Evolutionary conservation across 2,888 invertebrate species (phyloP).

Genomic region (Drosophila testacea): DNA sequence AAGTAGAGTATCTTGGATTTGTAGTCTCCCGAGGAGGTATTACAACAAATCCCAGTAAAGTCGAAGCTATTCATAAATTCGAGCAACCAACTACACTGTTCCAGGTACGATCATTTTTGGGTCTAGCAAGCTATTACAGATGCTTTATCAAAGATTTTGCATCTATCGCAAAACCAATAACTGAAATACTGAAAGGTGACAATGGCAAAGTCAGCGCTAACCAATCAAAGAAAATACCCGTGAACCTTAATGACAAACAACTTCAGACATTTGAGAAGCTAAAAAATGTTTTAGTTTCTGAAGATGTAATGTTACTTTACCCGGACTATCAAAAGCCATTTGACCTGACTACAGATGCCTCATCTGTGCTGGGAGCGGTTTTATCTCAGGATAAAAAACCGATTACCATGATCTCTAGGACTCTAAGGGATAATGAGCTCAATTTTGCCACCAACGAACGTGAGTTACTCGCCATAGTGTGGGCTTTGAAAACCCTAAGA

Average conservation of each 20-base stretch:
- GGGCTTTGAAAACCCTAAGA: background rate
- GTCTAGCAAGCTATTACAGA: too few species aligned
- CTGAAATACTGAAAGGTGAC: too few species aligned
- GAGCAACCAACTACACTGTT: too few species aligned
- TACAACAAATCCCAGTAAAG: background rate
- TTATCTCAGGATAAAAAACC: background rate
- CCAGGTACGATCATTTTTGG: too few species aligned
- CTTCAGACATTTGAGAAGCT: too few species aligned
- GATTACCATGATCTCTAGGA: background rate
- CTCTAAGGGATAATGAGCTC: background rate
- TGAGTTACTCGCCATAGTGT: too few species aligned
- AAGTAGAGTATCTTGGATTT: conserved; percentile 7
- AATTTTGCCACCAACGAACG: too few species aligned
- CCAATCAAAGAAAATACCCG: background rate
- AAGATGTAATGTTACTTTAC: conserved; percentile 2
- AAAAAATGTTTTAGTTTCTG: too few species aligned
- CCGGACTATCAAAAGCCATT: conserved; percentile 1
- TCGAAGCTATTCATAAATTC: background rate
- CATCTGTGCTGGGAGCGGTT: background rate
- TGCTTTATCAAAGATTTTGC: too few species aligned
- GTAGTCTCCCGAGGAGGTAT: conserved; percentile 2
- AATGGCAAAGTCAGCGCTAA: background rate
- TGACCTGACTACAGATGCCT: background rate
- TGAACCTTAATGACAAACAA: background rate
- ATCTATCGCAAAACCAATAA: too few species aligned